Base-by-base conservation (phyloP, 2,888 invertebrate genomes). In the Exocentrus adspersus region DNA sequence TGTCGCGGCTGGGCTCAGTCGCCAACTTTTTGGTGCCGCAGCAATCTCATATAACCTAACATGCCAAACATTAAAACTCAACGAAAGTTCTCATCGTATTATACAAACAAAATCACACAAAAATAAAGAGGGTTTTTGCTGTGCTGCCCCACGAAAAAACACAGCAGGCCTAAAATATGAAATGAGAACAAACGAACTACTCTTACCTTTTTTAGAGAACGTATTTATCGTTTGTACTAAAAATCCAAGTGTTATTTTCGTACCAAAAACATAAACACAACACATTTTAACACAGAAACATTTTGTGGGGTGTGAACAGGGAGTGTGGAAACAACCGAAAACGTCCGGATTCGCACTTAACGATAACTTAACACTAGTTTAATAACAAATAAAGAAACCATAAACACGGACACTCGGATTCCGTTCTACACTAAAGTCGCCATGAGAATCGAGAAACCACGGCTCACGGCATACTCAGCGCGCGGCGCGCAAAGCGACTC, bases 181-280 rank as follows among this genome's bases (percentile, higher is more conserved):
- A 20, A 21, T 46, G 54, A 17, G 37, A 61, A 54, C 41, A 52
- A 54, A 16, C 28, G 43, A 57, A 20, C 30, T 56, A 41, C 58
- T 61, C 70, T 7, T 71, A 62, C 72, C 73, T 71, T 70, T 69
- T 68, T 65, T 68, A 64, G 62, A 62, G 60, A 64, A 62, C 48
- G 67, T 68, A 65, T 63, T 63, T 65, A 58, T 68, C 53, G 62
- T 65, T 68, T 71, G 67, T 66, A 67, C 60, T 69, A 70, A 73
- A 74, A 73, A 74, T 73, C 73, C 75, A 57, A 73, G 63, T 73
- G 74, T 75, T 76, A 75, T 74, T 76, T 73, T 74, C 67, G 71
- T 73, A 72, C 68, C 70, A 72, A 76, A 75, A 76, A 77, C 75
- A 76, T 76, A 78, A 78, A 77, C 78, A 77, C 74, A 75, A 75